phyloP scores from a whole-genome alignment of 2,888 invertebrate genomes.

The Hololepta plana region DNA sequence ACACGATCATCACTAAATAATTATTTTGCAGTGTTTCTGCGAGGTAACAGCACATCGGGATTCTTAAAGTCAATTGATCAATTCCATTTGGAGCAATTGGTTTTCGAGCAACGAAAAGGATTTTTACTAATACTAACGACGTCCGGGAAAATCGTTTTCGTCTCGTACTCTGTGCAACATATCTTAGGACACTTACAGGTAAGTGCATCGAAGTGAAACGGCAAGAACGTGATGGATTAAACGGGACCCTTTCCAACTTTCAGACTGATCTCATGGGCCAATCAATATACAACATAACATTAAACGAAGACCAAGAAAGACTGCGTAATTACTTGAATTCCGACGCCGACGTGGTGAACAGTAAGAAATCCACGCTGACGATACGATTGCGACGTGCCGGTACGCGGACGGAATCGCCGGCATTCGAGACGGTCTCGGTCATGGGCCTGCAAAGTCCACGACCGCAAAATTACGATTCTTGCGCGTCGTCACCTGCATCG shows the following conservation, averaged over 20 bases:
- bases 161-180: slow-evolving; percentile 69
- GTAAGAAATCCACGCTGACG: slow-evolving; percentile 16
- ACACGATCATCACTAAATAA: too few species aligned
- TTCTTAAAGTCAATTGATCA: too few species aligned
- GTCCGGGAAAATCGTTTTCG: slow-evolving; percentile 66
- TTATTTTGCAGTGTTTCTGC: slow-evolving; percentile 14
- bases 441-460: slow-evolving; percentile 32
- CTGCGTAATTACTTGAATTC: slow-evolving; percentile 42
- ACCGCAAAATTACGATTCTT: not conserved
- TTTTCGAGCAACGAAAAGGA: slow-evolving; percentile 48
- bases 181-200: slow-evolving; percentile 74
- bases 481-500: not conserved
- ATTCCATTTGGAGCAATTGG: slow-evolving; percentile 36
- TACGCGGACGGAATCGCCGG: slow-evolving; percentile 49
- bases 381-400: slow-evolving; percentile 44
- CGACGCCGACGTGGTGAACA: slow-evolving; percentile 23
- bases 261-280: slow-evolving; percentile 72
- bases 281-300: slow-evolving; percentile 64
- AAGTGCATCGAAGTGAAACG: slow-evolving; percentile 12
- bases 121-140: slow-evolving; percentile 67
- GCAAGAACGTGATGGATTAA: slow-evolving; percentile 1
- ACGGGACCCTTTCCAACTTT: slow-evolving; percentile 17
- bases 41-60: too few species aligned
- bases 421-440: slow-evolving; percentile 51
- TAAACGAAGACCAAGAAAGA: slow-evolving; percentile 59